Evolutionary conservation across 2,888 invertebrate species (phyloP).

Genomic region (Phragmatobia fuliginosa): DNA sequence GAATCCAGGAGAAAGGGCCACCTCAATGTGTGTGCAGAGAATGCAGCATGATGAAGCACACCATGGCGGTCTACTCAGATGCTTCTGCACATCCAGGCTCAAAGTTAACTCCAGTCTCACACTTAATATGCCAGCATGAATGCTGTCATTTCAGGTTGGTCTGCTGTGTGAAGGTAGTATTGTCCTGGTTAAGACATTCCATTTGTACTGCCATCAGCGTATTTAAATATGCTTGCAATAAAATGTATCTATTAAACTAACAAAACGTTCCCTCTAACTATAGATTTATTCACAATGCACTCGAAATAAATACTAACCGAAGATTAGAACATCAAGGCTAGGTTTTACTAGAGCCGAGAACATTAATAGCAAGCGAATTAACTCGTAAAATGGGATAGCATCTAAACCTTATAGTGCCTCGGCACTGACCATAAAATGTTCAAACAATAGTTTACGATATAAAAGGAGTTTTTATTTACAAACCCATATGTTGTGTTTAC

Average conservation of each 20-base stretch:
- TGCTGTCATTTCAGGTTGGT: no score
- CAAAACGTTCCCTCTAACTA: background rate
- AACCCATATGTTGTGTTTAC: slow-evolving; percentile 18
- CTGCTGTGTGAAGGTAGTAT: no score
- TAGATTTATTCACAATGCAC: background rate
- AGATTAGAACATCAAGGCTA: slow-evolving; percentile 9
- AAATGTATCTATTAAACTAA: slow-evolving; percentile 1
- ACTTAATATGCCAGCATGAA: no score
- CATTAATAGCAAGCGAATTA: slow-evolving; percentile 41
- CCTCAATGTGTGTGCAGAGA: no score
- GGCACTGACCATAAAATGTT: slow-evolving; percentile 39
- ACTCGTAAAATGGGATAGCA: slow-evolving; percentile 36
- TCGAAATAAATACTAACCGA: slow-evolving; percentile 14
- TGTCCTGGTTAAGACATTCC: no score
- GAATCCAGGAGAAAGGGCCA: no score
- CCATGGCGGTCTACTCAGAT: no score
- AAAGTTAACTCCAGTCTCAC: no score
- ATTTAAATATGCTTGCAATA: no score
- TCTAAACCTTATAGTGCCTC: slow-evolving; percentile 35
- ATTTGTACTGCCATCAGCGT: no score
- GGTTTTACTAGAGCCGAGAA: slow-evolving; percentile 12
- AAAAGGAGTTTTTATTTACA: slow-evolving; percentile 35
- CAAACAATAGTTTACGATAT: slow-evolving; percentile 42
- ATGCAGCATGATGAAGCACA: no score
- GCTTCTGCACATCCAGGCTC: no score